Percentiles rank a stretch among this genome's conserved stretches.
Evolutionary conservation across 2,113 vertebrate species (phyloP).

Genomic region (Equus przewalskii): DNA sequence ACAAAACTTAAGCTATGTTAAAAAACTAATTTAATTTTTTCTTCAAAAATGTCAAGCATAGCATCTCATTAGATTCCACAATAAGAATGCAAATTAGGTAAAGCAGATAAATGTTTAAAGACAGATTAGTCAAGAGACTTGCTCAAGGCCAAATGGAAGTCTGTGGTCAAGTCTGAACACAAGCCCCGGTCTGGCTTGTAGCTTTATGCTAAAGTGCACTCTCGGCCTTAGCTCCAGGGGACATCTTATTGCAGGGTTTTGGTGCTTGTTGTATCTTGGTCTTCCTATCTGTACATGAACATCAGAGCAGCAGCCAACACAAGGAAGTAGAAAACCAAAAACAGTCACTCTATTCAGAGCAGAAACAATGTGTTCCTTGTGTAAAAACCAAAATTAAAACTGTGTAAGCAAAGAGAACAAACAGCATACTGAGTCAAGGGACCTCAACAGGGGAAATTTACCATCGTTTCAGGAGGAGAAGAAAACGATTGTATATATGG

Average conservation of each 20-base stretch:
- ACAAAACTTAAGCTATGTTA: background rate
- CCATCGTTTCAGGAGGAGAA: background rate
- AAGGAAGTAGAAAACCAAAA: slow-evolving; percentile 28
- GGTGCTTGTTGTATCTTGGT: background rate
- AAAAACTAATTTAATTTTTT: slow-evolving; percentile 17
- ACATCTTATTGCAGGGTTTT: background rate
- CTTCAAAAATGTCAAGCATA: background rate
- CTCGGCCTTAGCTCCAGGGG: background rate
- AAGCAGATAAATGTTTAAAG: background rate
- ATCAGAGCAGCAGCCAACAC: background rate
- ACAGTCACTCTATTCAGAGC: background rate
- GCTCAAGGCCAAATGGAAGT: slow-evolving; percentile 7
- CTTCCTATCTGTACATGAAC: background rate
- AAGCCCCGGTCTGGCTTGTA: background rate
- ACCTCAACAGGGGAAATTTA: slow-evolving; percentile 23
- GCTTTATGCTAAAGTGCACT: background rate
- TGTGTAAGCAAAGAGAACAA: slow-evolving; percentile 69
- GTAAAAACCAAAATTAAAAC: slow-evolving; percentile 68
- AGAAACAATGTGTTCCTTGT: slow-evolving; percentile 40
- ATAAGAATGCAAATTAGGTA: slow-evolving; percentile 34
- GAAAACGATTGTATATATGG: background rate
- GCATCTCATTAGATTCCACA: slow-evolving; percentile 38
- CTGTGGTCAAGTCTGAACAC: background rate
- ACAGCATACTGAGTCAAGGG: background rate
- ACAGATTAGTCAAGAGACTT: background rate